These are phyloP conservation scores for Asbolus verrucosus DNA, from an alignment of 1,140 invertebrate species.

Conservation along the genomic window DNA sequence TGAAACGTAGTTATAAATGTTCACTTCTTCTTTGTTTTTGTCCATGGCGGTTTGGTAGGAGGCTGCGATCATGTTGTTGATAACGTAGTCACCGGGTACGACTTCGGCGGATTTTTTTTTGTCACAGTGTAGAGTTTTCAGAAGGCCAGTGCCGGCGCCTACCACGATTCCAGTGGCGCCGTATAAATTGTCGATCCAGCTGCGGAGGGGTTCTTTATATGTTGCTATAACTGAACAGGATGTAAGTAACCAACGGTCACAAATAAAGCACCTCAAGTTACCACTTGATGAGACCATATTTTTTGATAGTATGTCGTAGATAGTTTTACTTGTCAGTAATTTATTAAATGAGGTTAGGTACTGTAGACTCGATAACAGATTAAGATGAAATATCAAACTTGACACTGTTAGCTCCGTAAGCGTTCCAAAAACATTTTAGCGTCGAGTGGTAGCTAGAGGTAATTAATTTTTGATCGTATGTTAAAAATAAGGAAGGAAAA, in stretches of 20 bases:
- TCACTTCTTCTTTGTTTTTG: conserved; percentile 41
- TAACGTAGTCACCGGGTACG: conserved; percentile 77
- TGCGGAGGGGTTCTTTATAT: conserved; percentile 68
- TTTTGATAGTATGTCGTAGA: too few relatives aligned
- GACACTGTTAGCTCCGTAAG: too few relatives aligned
- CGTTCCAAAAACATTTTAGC: too few relatives aligned
- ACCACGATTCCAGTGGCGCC: conserved; percentile 74
- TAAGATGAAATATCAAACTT: too few relatives aligned
- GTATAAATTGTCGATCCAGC: conserved; percentile 84
- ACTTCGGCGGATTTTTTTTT: conserved; percentile 71
- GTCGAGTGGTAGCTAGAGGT: too few relatives aligned
- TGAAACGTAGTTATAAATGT: conserved; percentile 70
- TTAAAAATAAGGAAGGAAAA: conserved; percentile 46
- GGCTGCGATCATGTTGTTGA: conserved; percentile 75
- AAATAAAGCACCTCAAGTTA: too few relatives aligned
- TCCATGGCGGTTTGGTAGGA: conserved; percentile 71
- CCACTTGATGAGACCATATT: too few relatives aligned
- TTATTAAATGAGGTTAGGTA: too few relatives aligned
- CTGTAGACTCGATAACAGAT: too few relatives aligned
- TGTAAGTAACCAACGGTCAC: too few relatives aligned
- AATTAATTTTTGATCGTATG: too few relatives aligned
- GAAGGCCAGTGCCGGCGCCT: conserved; percentile 72
- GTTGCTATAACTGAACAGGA: conserved; percentile 70
- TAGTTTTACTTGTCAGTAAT: too few relatives aligned
- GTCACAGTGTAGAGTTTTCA: conserved; percentile 71